phyloP scores from a whole-genome alignment of 2,113 vertebrate species.

The Gopherus evgoodei region DNA sequence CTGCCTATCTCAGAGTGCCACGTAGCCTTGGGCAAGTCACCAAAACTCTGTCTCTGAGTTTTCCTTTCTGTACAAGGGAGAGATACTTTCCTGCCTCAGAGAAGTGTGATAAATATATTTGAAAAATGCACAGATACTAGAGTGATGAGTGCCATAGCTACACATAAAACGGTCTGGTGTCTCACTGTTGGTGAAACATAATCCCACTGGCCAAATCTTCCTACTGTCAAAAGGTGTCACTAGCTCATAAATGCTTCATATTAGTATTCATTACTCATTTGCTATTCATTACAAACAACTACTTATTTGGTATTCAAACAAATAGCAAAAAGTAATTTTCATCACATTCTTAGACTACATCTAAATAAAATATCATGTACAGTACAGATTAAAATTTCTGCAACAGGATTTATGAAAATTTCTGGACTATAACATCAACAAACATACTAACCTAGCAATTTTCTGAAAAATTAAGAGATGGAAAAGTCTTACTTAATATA shows the following conservation, averaged over 20 bases:
- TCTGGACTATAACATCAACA: neutral
- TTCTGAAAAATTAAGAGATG: neutral
- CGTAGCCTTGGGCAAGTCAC: neutral
- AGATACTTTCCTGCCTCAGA: neutral
- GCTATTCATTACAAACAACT: neutral
- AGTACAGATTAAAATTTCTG: neutral
- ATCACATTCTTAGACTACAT: neutral
- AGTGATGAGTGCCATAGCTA: neutral
- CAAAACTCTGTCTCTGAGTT: neutral
- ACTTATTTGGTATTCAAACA: neutral
- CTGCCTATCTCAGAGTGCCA: neutral
- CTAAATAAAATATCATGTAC: neutral
- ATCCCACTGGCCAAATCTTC: neutral
- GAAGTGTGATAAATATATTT: neutral
- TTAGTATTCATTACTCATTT: neutral
- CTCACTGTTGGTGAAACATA: neutral
- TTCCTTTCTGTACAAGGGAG: neutral
- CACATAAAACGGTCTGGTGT: neutral
- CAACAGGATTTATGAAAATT: neutral
- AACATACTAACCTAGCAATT: neutral
- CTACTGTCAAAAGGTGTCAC: neutral
- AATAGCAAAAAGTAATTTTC: neutral
- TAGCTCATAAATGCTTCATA: neutral
- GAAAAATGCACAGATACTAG: neutral
- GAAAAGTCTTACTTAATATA: neutral